Evolutionary conservation across 2,888 invertebrate species (phyloP), one percentile per base, ranked within the genome.

Genomic region (Lithodes maja): DNA sequence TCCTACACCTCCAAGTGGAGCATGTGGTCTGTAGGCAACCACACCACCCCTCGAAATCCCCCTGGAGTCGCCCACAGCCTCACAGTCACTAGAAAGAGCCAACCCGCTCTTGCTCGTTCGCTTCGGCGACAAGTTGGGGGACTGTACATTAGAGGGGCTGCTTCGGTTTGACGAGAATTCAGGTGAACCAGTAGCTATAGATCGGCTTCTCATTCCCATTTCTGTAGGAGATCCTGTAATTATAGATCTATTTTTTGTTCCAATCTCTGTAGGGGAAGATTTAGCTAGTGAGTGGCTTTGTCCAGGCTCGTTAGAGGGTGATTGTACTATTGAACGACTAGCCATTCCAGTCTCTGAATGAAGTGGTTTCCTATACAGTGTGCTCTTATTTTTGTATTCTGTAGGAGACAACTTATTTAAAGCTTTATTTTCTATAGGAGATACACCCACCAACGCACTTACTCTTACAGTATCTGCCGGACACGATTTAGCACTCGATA

Each of bases 31-130:
- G 17, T 12, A 71, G 17, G 71, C 17, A 3, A 17, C 71, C 5
- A 71, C 71, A 71, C 2, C 71, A 12, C 7, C 61, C 12, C 61
- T 61, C 7, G 12, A 12, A 12, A 61, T 5, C 61, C 61, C 61
- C 61, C 61, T 61, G 12, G 3, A 5, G 17, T 12, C 15, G 12
- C 71, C 71, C 15, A 12, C 71, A n/a, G 1, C 17, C 1, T 17
- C 71, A 12, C 71, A 12, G 17, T n/a, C 71, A 71, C 71, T 17
- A 71, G n/a, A 3, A 61, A 15, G 68, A 71, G 71, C 71, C 15
- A 71, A 17, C 17, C 71, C 71, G 17, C 71, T 71, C 71, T 71
- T 71, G 5, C 71, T 71, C n/a, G 71, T 71, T 17, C 71, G 71
- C 17, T 17, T 71, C n/a, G 71, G 71, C 17, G 71, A 71, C 3